Base-by-base conservation (phyloP, 2,113 vertebrate genomes). In the Mugil cephalus region DNA sequence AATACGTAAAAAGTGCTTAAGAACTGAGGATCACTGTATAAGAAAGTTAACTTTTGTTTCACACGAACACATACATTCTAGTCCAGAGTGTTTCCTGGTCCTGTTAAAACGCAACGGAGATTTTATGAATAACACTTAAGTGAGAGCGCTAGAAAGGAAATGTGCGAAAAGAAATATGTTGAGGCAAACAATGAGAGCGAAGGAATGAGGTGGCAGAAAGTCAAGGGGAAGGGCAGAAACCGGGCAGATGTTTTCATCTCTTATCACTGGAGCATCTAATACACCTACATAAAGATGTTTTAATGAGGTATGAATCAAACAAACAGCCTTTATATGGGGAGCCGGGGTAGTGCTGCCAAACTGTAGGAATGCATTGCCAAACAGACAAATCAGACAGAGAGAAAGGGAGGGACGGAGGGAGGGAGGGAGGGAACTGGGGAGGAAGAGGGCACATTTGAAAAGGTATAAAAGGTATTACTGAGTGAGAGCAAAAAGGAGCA, bases 241-340 rank as follows among this genome's bases (percentile, higher is more conserved):
- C 2, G 7, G 15, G 24, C 70, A 76, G 51, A 64, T 72, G 64
- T 74, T 83, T 80, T 74, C 15, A 54, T 80, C 69, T 67, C 35
- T 65, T 56, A 59, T 60, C 69, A 68, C 73, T 64, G 53, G 62
- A 19, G 18, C 14, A 72, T 64, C 8, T 47, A 64, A 76, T 74
- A 54, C 9, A 6, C n/a, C 1, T 30, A 65, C 66, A 84, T 65
- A 39, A 83, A 79, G 69, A 71, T 55, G 62, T 64, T 85, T 85
- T 81, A 83, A 84, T 88, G 62, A 69, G 65, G 61, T 61, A 69
- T 58, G 45, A 50, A 18, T 68, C 75, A 84, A 82, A 80, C 69
- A 52, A 84, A 69, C 66, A 69, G 63, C 34, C 30, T 74, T 79
- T 85, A 74, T 48, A 76, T 53, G 62, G 54, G 66, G 61, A 75